phyloP scores from a whole-genome alignment of 2,888 invertebrate genomes.

The Acronicta psi region DNA sequence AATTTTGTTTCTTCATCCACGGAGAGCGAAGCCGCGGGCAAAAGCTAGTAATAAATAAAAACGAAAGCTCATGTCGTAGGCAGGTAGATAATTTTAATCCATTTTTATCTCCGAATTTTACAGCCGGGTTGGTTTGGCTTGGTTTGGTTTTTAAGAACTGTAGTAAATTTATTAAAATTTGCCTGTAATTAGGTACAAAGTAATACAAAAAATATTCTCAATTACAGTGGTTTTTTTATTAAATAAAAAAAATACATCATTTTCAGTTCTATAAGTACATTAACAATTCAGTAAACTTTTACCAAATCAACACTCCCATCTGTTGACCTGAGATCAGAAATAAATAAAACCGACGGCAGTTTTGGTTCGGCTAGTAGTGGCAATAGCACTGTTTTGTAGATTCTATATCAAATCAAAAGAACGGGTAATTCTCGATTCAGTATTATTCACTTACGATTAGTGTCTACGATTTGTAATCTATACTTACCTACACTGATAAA shows the following conservation, averaged over 20 bases:
- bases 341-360: slow-evolving; percentile 72
- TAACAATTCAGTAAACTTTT: slow-evolving; percentile 86
- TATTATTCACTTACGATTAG: slow-evolving; percentile 74
- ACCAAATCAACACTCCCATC: slow-evolving; percentile 84
- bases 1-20: no score
- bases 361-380: slow-evolving; percentile 49
- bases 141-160: no score
- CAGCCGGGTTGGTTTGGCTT: no score
- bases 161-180: not conserved
- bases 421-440: slow-evolving; percentile 59
- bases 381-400: slow-evolving; percentile 46
- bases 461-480: slow-evolving; percentile 73
- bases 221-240: slow-evolving; percentile 85
- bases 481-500: slow-evolving; percentile 76
- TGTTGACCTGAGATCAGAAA: slow-evolving; percentile 85
- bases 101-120: no score
- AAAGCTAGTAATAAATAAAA: no score
- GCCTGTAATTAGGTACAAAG: slow-evolving; percentile 11
- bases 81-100: no score
- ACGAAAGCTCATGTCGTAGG: no score
- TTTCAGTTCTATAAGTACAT: slow-evolving; percentile 88
- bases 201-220: slow-evolving; percentile 48
- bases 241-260: slow-evolving; percentile 87
- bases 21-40: no score
- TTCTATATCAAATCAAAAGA: slow-evolving; percentile 31